These are phyloP conservation scores for Sphenodon punctatus DNA, from an alignment of 2,797 vertebrate genomes.

Conservation along the genomic window DNA sequence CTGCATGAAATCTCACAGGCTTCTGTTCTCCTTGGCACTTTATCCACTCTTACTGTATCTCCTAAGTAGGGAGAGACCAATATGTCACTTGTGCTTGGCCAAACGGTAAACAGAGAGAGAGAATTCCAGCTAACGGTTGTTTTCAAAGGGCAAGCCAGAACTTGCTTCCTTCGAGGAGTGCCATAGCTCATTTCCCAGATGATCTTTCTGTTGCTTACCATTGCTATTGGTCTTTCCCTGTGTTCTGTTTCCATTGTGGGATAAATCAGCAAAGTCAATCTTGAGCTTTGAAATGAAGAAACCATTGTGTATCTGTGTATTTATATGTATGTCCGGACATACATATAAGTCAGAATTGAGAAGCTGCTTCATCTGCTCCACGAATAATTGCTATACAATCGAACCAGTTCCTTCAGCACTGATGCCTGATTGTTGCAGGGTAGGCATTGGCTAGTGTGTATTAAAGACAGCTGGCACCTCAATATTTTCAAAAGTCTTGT, in stretches of 20 bases:
- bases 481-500: not conserved
- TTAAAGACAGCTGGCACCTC: slow-evolving; percentile 36
- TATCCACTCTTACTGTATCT: slow-evolving; percentile 62
- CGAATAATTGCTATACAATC: not conserved
- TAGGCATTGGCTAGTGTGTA: not conserved
- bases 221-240: slow-evolving; percentile 75
- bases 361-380: too few relatives aligned
- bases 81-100: slow-evolving; percentile 47
- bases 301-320: slow-evolving; percentile 3
- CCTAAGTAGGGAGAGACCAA: slow-evolving; percentile 73
- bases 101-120: slow-evolving; percentile 33
- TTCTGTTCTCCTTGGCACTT: slow-evolving; percentile 77
- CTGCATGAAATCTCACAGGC: slow-evolving; percentile 81
- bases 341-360: not conserved
- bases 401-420: rapidly evolving
- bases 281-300: not conserved
- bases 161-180: slow-evolving; percentile 3
- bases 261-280: not conserved
- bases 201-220: slow-evolving; percentile 32
- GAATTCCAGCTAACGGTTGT: not conserved
- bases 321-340: not conserved
- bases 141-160: slow-evolving; percentile 6
- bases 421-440: too few relatives aligned
- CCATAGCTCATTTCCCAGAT: slow-evolving; percentile 29
- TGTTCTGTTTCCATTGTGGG: slow-evolving; percentile 55